phyloP scores from a whole-genome alignment of 2,113 vertebrate species.

The Podiceps cristatus region DNA sequence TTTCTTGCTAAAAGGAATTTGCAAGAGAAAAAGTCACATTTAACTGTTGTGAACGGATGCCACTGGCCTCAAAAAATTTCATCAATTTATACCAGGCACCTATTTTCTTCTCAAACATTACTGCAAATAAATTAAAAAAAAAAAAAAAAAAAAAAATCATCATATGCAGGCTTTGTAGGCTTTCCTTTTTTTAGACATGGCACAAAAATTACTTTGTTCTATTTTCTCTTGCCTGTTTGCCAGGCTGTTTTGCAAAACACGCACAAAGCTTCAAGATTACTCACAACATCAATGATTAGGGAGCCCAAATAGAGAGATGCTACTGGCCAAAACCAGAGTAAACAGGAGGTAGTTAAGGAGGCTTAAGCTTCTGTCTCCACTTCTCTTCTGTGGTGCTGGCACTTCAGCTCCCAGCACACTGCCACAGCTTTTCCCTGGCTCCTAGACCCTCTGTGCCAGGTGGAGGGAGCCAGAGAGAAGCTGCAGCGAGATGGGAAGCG shows the following conservation, averaged over 20 bases:
- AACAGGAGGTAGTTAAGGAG: conserved; percentile 50
- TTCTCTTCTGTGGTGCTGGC: conserved; percentile 39
- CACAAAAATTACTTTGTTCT: background rate
- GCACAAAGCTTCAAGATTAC: conserved; percentile 42
- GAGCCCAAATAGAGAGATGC: conserved; percentile 6
- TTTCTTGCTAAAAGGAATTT: background rate
- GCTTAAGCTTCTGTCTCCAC: conserved; percentile 43
- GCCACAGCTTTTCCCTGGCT: conserved; percentile 37
- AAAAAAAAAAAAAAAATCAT: background rate
- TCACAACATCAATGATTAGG: conserved; percentile 5
- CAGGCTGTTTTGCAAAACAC: background rate
- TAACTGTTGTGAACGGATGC: background rate
- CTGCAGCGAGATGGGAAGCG: background rate
- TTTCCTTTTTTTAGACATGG: background rate
- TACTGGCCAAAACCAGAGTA: conserved; percentile 27
- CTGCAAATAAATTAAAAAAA: background rate
- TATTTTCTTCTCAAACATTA: background rate
- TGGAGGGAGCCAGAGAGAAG: conserved; percentile 22
- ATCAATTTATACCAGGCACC: background rate
- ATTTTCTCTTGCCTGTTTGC: conserved; percentile 10
- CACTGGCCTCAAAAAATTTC: background rate
- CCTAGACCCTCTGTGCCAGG: background rate
- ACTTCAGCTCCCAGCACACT: conserved; percentile 4
- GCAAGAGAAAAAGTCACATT: background rate
- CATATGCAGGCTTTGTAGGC: background rate